Evolutionary conservation across 2,113 vertebrate genomes (phyloP), one percentile per base, ranked within the genome.

Genomic region (Tricholaema leucomelas): DNA sequence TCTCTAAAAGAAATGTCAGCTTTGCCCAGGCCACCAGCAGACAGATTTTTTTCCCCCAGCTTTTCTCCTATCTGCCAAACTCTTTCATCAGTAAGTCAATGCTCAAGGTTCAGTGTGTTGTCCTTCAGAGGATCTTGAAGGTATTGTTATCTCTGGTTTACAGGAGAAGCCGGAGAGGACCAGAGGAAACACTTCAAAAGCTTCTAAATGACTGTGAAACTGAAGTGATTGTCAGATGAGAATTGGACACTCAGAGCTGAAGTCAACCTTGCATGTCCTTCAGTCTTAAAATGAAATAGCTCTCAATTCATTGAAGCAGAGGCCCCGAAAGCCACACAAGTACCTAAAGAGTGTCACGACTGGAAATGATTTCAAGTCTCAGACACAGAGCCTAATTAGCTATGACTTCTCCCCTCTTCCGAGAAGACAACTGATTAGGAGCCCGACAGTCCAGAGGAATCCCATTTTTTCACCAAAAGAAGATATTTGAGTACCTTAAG

Each of bases 401-500:
- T 23, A 27, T 24, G 38, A 66, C 42, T 85, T 77, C 38, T 93
- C 48, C 38, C 17, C 44, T 84, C 50, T 72, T 83, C 81, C 75
- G 82, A n/a, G 15, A 69, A 84, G 55, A 60, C 16, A 70, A 40
- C n/a, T 28, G 48, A 77, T 67, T 35, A 72, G 46, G 40, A 40
- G 21, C 25, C 44, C 28, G 58, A 18, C 11, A 81, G 38, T 44
- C 48, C 55, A 60, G 67, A 71, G 67, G 56, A 77, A 56, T 21
- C 31, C 25, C 4, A 16, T 27, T 85, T 79, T 81, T 75, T 30
- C 78, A 66, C 40, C 40, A 52, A 56, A 91, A 74, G 33, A 92
- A 91, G 46, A 10, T 42, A n/a, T 88, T 71, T 35, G 38, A 23
- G 46, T 95, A 96, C 95, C 95, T 96, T 85, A 96, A 24, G 64